Evolutionary conservation across 1,140 invertebrate genomes (phyloP).

Genomic region (Dendroctonus ponderosae): DNA sequence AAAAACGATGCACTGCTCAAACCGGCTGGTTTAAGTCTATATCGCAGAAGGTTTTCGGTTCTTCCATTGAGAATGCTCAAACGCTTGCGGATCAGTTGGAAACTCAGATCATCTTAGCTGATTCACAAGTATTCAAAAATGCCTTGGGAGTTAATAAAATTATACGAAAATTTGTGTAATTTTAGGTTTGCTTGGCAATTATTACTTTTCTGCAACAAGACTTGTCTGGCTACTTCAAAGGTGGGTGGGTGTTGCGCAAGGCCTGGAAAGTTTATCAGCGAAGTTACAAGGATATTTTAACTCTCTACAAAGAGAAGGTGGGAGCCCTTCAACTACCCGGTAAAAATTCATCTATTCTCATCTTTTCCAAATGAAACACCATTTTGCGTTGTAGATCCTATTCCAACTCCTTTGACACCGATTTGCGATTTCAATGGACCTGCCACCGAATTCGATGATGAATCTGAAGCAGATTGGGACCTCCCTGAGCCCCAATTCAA

Average conservation of each 20-base stretch:
- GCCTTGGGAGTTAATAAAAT: neutral
- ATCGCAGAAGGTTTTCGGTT: slow-evolving; percentile 56
- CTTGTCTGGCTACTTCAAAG: slow-evolving; percentile 66
- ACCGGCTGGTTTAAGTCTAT: slow-evolving; percentile 61
- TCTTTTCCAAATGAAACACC: neutral
- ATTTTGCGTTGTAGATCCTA: slow-evolving; percentile 28
- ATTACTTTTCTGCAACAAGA: slow-evolving; percentile 55
- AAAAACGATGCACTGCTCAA: slow-evolving; percentile 60
- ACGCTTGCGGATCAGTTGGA: slow-evolving; percentile 56
- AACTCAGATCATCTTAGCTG: slow-evolving; percentile 67
- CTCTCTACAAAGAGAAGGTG: slow-evolving; percentile 53
- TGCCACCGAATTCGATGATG: neutral
- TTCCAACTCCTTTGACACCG: slow-evolving; percentile 10
- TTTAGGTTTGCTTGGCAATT: slow-evolving; percentile 39
- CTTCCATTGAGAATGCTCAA: slow-evolving; percentile 41
- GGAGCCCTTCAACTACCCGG: slow-evolving; percentile 28
- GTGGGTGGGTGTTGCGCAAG: slow-evolving; percentile 69
- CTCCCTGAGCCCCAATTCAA: slow-evolving; percentile 25
- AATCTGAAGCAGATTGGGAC: slow-evolving; percentile 13
- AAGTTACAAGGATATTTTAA: slow-evolving; percentile 61
- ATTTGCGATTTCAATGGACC: neutral
- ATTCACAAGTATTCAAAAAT: slow-evolving; percentile 57
- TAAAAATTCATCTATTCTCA: neutral
- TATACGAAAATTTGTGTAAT: neutral
- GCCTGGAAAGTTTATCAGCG: slow-evolving; percentile 74